Evolutionary conservation across 2,888 invertebrate species (phyloP), one percentile per base, ranked within the genome.

Genomic region (Drosophila longiperda): DNA sequence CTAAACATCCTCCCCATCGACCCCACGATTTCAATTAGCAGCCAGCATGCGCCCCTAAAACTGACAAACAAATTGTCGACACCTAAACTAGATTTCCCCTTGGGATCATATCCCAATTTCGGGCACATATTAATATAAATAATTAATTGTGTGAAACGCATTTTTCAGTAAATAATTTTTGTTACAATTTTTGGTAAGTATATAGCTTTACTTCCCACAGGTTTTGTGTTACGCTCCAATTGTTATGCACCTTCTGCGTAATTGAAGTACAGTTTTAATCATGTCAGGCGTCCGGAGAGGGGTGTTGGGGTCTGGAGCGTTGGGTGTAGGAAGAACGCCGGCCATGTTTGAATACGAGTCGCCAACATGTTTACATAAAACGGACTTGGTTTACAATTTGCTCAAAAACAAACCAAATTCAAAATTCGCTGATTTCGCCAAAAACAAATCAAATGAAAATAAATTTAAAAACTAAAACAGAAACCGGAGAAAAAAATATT

Each of bases 361-460:
- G 81, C 75, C 77, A 89, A 76, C 91, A 87, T 91, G 91, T 90
- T 91, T 89, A 91, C 91, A 91, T 77, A 89, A 89, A 82, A 75
- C 67, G 75, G 74, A 79, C 79, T 90, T 86, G 79, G 78, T 85
- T 91, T 91, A 87, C 91, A 85, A 82, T 64, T 73, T 75, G 68
- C 48, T 70, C 62, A 76, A 73, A 70, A 80, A 65, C 54, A 76
- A 73, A 54, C 52, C 49, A 58, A 58, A 66, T 66, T 29, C 63
- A 59, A 68, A 64, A 64, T 59, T 68, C 65, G 66, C 72, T 73
- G 73, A 87, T 78, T 82, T 65, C 38, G 62, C 38, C 52, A 54
- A 60, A 73, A 75, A 71, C 23, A 17, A 40, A 4, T 53, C 36
- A 53, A 60, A 64, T 23, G 36, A 52, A 33, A 68, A 60, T 48